Evolutionary conservation across 2,113 vertebrate species (phyloP), one percentile per base, ranked within the genome.

Genomic region (Arvicanthis niloticus): DNA sequence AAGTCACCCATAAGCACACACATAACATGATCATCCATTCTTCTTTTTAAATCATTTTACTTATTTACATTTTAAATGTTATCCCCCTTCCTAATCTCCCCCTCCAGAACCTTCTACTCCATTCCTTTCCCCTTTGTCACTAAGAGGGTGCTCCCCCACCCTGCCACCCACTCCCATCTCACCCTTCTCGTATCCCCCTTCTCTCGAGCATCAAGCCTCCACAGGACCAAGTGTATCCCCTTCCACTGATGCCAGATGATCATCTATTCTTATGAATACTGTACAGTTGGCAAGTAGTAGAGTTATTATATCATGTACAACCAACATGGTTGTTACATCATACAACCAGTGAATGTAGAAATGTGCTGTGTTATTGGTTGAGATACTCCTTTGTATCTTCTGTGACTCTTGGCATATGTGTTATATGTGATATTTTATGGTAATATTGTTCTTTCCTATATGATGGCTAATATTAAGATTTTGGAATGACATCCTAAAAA

Each of bases 351-450:
- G 7, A 12, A 82, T 26, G 10, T 1, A 68, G 53, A 90, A 51
- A 75, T 0, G 0, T 65, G 68, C 45, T 78, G 45, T 7, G 26
- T 1, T 53, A 65, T 56, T 51, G 48, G 0, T 5, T 21, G 2
- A 84, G 21, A 94, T 8, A 7, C 51, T 11, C 4, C 4, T 0
- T 22, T 80, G 21, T n/a, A 42, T 45, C 1, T 5, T 21, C 15
- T 15, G 24, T 77, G 3, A n/a, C 9, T 85, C 34, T 51, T 62
- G 29, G 16, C 2, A 37, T 60, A 45, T 1, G 40, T 26, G 2
- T 77, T 40, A 8, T 45, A n/a, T 48, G 4, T 48, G 13, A 0
- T 29, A 6, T 67, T 75, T 72, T 13, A 40, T 48, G 24, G 1
- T 17, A 81, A 22, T 16, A 2, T 60, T 78, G 0, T 0, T 86